Evolutionary conservation across 2,113 vertebrate genomes (phyloP).

Genomic region (Bos javanicus): DNA sequence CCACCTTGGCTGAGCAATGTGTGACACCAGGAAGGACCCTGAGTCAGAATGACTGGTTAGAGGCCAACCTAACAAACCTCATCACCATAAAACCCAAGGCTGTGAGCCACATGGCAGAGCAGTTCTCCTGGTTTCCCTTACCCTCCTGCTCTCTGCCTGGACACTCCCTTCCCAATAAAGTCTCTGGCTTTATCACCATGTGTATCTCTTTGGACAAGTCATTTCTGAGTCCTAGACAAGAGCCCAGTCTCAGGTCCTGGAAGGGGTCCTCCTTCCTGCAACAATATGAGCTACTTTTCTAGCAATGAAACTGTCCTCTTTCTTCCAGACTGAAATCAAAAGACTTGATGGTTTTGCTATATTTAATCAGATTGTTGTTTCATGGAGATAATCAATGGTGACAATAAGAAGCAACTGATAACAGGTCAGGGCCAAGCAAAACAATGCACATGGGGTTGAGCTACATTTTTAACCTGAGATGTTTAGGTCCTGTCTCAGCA

Average conservation of each 20-base stretch:
- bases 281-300: not conserved
- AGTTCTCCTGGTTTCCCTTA: not conserved
- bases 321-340: not conserved
- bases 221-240: not conserved
- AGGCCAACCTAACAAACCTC: not conserved
- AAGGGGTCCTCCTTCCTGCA: not conserved
- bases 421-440: not conserved
- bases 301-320: not conserved
- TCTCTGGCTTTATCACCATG: not conserved
- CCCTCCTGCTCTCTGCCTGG: not conserved
- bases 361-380: not conserved
- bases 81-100: not conserved
- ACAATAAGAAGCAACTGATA: not conserved
- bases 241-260: not conserved
- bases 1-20: not conserved
- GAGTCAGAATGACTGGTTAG: not conserved
- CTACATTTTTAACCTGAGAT: not conserved
- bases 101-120: not conserved
- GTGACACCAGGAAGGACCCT: not conserved
- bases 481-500: not conserved
- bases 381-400: not conserved
- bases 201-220: not conserved
- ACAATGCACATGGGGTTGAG: fast-evolving
- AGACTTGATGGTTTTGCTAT: not conserved
- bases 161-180: not conserved